A percentile compares a stretch with the other conserved stretches of the same genome.
Conservation (phyloP, 2,797 vertebrate species). For the Acrocephalus scirpaceus region DNA sequence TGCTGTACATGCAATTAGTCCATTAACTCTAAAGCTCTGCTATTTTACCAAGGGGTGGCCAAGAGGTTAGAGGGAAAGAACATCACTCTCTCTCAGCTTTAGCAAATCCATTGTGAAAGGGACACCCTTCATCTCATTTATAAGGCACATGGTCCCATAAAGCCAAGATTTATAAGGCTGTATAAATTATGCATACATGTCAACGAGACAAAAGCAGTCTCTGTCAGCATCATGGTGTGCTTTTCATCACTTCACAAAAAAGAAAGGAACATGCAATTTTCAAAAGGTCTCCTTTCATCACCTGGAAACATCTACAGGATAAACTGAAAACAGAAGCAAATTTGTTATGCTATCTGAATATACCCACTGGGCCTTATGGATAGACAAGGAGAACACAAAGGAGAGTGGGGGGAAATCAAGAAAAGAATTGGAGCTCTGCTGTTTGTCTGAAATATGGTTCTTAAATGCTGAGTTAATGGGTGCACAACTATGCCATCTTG, state of each 20-base stretch:
- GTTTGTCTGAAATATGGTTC: background rate
- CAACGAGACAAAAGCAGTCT: conserved; percentile 4
- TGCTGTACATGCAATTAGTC: background rate
- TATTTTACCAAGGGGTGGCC: background rate
- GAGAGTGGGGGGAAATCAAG: background rate
- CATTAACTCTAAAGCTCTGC: background rate
- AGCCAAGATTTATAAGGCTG: conserved; percentile 41
- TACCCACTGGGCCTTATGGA: background rate
- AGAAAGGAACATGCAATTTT: background rate
- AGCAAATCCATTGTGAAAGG: conserved; percentile 17
- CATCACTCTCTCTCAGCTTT: background rate
- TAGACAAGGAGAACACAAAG: background rate
- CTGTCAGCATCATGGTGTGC: background rate
- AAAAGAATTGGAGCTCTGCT: background rate
- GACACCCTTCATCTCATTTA: background rate
- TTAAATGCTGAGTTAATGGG: background rate
- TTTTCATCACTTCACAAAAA: conserved; percentile 13
- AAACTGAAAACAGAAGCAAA: background rate
- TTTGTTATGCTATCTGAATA: background rate
- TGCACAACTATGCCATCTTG: background rate
- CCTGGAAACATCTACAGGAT: background rate
- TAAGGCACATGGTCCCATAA: conserved; percentile 32
- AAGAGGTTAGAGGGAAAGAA: background rate
- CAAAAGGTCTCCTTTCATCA: conserved; percentile 10
- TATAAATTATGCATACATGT: conserved; percentile 19